Conservation (phyloP, 2,797 vertebrate species). For the Danio jaintianensis region DNA sequence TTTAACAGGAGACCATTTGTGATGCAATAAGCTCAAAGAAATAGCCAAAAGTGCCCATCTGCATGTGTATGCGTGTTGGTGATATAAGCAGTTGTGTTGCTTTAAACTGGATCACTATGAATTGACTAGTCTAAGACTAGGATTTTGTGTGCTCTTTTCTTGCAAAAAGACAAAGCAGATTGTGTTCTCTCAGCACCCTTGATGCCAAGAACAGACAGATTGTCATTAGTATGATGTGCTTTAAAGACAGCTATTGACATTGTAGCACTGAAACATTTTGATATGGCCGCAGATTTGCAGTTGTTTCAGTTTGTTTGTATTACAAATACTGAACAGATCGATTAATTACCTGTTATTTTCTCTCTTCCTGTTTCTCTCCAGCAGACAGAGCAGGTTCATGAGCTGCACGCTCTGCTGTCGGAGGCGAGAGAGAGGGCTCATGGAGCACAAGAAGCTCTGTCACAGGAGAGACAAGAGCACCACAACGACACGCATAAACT, state of each 20-base stretch:
- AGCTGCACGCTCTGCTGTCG: constrained; percentile 80
- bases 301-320: constrained; percentile 2
- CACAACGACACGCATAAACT: constrained; percentile 83
- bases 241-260: neutral
- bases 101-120: neutral
- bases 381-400: constrained; percentile 74
- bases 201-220: neutral
- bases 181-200: neutral
- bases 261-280: neutral
- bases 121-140: neutral
- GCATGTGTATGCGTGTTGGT: neutral
- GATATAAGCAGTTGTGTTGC: neutral
- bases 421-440: constrained; percentile 82
- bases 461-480: constrained; percentile 82
- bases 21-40: neutral
- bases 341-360: neutral
- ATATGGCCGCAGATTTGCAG: constrained; percentile 1
- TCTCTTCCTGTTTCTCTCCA: constrained; percentile 31
- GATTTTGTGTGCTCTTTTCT: neutral
- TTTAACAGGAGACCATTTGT: neutral
- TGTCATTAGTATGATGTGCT: neutral
- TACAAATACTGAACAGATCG: neutral
- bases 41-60: neutral
- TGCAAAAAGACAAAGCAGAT: neutral
- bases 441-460: constrained; percentile 83